Evolutionary conservation across 2,113 vertebrate species (phyloP), one percentile per base, ranked within the genome.

Genomic region (Salvelinus namaycush): DNA sequence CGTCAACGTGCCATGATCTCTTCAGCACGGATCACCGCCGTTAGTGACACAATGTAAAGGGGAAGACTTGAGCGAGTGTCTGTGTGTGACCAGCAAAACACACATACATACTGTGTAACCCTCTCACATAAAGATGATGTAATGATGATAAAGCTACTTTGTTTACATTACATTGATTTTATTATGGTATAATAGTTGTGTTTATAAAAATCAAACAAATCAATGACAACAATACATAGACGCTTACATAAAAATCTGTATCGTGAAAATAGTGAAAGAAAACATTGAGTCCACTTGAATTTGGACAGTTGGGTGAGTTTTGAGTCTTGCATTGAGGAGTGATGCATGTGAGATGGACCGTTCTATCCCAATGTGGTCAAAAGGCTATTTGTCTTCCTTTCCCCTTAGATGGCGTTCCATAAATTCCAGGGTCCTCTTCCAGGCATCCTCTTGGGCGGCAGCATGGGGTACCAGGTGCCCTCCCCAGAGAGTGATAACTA

Each of bases 361-460:
- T 62, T 22, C 59, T 62, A 22, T 62, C 18, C 59, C 18, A 22
- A 24, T 20, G 54, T 57, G 20, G 13, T 20, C 54, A 57, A 20
- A 57, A 24, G 59, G 59, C 59, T 22, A 24, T 11, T 62, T 3
- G 2, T 24, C 65, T 68, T 18, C 24, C n/a, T 74, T 70, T 70
- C 13, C 66, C 39, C 86, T 86, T 20, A 91, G 81, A 76, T 88
- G 60, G 12, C 13, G 34, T 9, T 87, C 81, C 76, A 93, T 51
- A 76, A 90, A 94, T 48, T 72, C 44, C 44, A 91, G 68, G 0
- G 84, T 87, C 69, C 87, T 89, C n/a, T 74, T 84, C 91, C 91
- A 93, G 68, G 92, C n/a, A 14, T 93, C 84, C 72, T 91, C 88
- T 78, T 92, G 91, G 1, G 92, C 91, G 14, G 82, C 84, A 29